Percentiles rank a stretch among this genome's conserved stretches.
These are phyloP conservation scores for Cylloceria caligata DNA, from an alignment of 2,888 invertebrate species.

Conservation along the genomic window DNA sequence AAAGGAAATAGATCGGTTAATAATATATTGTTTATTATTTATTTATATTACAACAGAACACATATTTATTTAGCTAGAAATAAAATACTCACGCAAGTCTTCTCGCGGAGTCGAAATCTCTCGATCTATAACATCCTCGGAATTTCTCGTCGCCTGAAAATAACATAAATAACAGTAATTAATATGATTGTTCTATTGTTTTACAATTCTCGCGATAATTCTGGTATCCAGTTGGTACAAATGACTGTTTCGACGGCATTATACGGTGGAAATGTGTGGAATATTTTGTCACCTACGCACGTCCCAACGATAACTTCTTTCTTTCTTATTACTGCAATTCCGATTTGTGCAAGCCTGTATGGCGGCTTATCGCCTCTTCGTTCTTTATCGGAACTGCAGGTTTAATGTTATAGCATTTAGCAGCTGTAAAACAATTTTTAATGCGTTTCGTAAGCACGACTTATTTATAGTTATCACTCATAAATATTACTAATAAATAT, in stretches of 20 bases:
- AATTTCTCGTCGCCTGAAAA: slow-evolving; percentile 74
- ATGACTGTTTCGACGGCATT: slow-evolving; percentile 26
- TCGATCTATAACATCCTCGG: slow-evolving; percentile 75
- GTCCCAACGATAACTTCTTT: slow-evolving; percentile 43
- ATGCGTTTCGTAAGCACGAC: background rate
- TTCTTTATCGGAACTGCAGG: slow-evolving; percentile 28
- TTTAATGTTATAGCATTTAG: background rate
- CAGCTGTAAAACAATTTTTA: background rate
- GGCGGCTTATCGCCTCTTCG: slow-evolving; percentile 39
- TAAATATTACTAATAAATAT: too few relatives aligned
- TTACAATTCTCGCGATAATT: slow-evolving; percentile 49
- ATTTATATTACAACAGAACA: background rate
- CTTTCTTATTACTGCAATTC: slow-evolving; percentile 2
- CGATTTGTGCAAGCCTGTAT: background rate
- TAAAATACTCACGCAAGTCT: slow-evolving; percentile 81
- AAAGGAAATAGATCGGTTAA: slow-evolving; percentile 12
- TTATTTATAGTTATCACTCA: too few relatives aligned
- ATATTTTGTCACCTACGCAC: background rate
- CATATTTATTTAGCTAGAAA: background rate
- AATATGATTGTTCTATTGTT: slow-evolving; percentile 21
- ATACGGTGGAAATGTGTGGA: slow-evolving; percentile 38
- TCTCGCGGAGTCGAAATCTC: slow-evolving; percentile 76
- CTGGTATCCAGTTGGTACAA: slow-evolving; percentile 55
- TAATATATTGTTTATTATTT: too few relatives aligned
- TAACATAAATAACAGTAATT: slow-evolving; percentile 42